Evolutionary conservation across 2,888 invertebrate genomes (phyloP).

Genomic region (Drosophila sordidula): DNA sequence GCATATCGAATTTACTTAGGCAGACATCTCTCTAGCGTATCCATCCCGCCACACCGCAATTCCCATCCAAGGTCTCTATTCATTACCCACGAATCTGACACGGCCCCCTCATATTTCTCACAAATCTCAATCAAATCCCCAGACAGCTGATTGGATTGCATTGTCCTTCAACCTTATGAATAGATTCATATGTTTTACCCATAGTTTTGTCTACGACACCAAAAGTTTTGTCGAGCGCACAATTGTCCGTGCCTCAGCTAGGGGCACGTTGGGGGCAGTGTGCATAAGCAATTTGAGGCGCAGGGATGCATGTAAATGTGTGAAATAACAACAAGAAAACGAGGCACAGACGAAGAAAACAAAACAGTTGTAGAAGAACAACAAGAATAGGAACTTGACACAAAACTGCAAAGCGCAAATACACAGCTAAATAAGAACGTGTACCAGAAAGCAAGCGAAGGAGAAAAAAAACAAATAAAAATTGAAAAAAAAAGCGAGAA

Average conservation of each 20-base stretch:
- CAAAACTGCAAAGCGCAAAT: constrained; percentile 1
- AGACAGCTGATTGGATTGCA: constrained; percentile 32
- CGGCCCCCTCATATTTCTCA: background rate
- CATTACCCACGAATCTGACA: background rate
- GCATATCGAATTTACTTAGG: too few relatives aligned
- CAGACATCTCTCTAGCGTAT: too few relatives aligned
- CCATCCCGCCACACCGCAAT: too few relatives aligned
- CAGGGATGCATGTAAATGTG: constrained; percentile 53
- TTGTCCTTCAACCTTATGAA: constrained; percentile 32
- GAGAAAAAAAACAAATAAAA: background rate
- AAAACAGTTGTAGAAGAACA: background rate
- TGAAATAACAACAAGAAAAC: constrained; percentile 38
- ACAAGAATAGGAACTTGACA: background rate
- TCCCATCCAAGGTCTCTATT: too few relatives aligned
- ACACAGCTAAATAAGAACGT: constrained; percentile 26
- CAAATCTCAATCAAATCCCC: constrained; percentile 21
- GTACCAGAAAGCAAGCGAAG: background rate
- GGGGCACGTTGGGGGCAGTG: background rate
- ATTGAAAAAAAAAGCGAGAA: background rate
- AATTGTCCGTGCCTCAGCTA: constrained; percentile 36
- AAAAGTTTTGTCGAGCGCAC: constrained; percentile 27
- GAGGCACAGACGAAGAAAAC: background rate
- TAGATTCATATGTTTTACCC: constrained; percentile 39
- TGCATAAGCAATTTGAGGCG: constrained; percentile 51
- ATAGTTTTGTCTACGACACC: constrained; percentile 35